These are phyloP conservation scores for Melipona bicolor DNA, from an alignment of 2,888 invertebrate species.

Conservation along the genomic window DNA sequence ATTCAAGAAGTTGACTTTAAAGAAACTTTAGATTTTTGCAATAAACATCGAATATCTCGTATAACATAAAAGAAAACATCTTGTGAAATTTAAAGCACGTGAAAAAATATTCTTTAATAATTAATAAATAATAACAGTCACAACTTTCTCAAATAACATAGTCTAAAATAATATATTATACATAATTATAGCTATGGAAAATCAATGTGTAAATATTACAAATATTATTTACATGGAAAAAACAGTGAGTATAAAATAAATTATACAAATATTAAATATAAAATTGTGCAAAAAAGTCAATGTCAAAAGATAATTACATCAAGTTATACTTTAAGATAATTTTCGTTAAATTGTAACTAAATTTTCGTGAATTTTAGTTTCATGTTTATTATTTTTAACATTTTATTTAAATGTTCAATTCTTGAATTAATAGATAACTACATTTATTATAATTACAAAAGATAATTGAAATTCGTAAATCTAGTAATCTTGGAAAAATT, in stretches of 20 bases:
- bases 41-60: neutral
- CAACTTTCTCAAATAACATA: neutral
- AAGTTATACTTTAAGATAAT: conserved; percentile 17
- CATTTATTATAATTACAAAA: neutral
- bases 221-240: neutral
- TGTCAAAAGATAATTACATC: conserved; percentile 4
- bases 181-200: neutral
- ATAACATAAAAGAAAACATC: neutral
- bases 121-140: neutral
- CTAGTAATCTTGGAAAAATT: conserved; percentile 41
- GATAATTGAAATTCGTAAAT: conserved; percentile 7
- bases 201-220: neutral
- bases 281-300: neutral
- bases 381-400: neutral
- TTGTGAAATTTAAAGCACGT: neutral
- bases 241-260: neutral
- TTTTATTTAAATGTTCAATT: neutral
- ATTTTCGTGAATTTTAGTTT: neutral
- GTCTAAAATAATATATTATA: neutral
- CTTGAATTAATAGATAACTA: conserved; percentile 3
- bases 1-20: neutral
- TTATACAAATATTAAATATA: conserved; percentile 1
- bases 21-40: neutral
- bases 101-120: neutral
- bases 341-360: neutral